Base-by-base conservation (phyloP, 2,888 invertebrate species). In the Eurytoma adleriae region DNA sequence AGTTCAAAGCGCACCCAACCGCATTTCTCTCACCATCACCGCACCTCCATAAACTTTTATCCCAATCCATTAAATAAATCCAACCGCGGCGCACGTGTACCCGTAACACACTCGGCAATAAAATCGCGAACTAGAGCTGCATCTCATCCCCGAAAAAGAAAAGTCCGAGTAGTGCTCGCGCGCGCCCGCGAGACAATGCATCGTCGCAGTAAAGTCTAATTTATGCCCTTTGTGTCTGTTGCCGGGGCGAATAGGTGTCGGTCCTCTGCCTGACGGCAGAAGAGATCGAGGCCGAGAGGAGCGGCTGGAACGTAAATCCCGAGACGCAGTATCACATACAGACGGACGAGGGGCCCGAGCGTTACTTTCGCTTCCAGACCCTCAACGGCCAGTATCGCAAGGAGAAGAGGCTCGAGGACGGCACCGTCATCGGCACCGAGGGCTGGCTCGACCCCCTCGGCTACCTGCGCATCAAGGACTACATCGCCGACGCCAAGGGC, bases 331-430 rank as follows among this genome's bases (percentile, higher is more conserved):
- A 97, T 91, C 97, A 97, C 92, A 96, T 97, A 86, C 97, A 97
- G 91, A 97, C 97, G 14, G 97, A 97, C 87, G 97, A 97, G 90
- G 97, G 97, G n/a, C 96, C 96, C 24, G 97, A 97, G 89, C 93
- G 97, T 73, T 97, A 95, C 92, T 97, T 97, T 92, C 94, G 96
- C 83, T 97, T 96, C 90, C 97, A 97, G 91, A 97, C 97, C 0
- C 94, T 95, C 86, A 96, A 95, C 88, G 97, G 97, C 0, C 97
- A 97, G 91, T 97, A 96, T 90, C 93, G 97, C 71, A 97, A 97
- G 91, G 97, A 97, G 89, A 95, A 96, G 88, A 93, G 97, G 70
- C 92, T 97, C 12, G 95, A 95, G 89, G 96, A 96, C 91, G 96
- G 96, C 80, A 96, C 96, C 3, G 97, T 97, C 70, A 94, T 97